Percentiles rank a stretch among this genome's conserved stretches.
phyloP scores from a whole-genome alignment of 2,797 vertebrate genomes.

The Betta splendens region DNA sequence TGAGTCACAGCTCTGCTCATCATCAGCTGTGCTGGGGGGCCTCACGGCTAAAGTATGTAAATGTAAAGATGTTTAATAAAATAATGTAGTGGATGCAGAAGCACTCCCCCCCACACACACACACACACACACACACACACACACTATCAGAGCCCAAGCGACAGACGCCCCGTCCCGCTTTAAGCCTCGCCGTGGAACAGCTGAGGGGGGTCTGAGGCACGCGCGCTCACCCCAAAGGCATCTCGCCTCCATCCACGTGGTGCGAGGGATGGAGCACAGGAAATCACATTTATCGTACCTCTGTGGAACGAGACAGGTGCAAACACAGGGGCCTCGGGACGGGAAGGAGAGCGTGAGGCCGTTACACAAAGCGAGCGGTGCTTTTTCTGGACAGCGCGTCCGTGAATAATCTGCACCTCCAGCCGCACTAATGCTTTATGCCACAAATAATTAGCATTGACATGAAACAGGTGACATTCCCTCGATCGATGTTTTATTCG shows the following conservation, averaged over 20 bases:
- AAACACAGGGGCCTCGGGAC: neutral
- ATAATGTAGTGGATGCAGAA: too few species aligned
- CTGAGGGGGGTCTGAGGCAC: slow-evolving; percentile 66
- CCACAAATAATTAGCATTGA: neutral
- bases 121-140: too few species aligned
- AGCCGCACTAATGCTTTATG: neutral
- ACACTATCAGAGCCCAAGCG: too few species aligned
- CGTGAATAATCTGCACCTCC: neutral
- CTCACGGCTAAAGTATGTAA: too few species aligned
- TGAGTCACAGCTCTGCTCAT: too few species aligned
- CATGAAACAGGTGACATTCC: neutral
- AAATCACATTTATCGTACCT: slow-evolving; percentile 48
- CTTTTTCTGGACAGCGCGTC: neutral
- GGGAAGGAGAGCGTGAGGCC: neutral
- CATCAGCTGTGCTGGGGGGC: too few species aligned
- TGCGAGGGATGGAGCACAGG: slow-evolving; percentile 36
- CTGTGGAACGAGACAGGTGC: slow-evolving; percentile 24
- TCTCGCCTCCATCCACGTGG: slow-evolving; percentile 60
- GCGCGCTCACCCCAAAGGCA: slow-evolving; percentile 76
- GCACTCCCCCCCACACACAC: too few species aligned
- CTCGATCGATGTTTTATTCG: too few species aligned
- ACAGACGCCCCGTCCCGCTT: slow-evolving; percentile 38
- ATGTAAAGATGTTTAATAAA: too few species aligned
- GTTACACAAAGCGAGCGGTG: neutral
- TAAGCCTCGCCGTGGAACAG: too few species aligned